A percentile compares a stretch with the other conserved stretches of the same genome.
These are phyloP conservation scores for Prionailurus viverrinus DNA, from an alignment of 2,113 vertebrate genomes.

Conservation along the genomic window DNA sequence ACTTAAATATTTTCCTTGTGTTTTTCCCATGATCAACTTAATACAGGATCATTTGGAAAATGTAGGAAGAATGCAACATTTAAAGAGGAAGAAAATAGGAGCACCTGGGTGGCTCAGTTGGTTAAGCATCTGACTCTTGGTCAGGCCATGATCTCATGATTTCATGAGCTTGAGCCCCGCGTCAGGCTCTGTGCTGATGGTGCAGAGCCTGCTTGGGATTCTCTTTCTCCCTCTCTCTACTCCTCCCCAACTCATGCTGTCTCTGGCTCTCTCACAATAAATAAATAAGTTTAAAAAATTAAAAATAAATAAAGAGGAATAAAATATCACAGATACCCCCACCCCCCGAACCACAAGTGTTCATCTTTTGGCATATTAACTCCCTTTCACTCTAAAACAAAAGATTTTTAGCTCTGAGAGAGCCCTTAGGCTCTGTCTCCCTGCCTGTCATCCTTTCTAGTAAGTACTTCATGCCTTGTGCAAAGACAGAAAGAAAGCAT, in stretches of 20 bases:
- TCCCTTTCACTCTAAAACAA: slow-evolving; percentile 23
- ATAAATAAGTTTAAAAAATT: no score
- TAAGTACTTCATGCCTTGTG: not conserved
- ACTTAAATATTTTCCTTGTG: not conserved
- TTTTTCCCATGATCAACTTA: not conserved
- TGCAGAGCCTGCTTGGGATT: no score
- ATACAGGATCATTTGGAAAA: not conserved
- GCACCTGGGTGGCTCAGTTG: no score
- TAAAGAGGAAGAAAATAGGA: not conserved
- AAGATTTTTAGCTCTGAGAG: not conserved
- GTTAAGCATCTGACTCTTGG: no score
- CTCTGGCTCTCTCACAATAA: no score
- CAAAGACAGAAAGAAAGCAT: not conserved
- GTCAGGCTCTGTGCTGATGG: no score
- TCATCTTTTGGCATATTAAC: not conserved
- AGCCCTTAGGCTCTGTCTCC: not conserved
- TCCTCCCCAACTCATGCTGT: no score
- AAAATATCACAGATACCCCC: not conserved
- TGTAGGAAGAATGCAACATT: not conserved
- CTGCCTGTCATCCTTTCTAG: not conserved
- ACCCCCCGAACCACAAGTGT: not conserved
- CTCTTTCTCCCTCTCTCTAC: no score
- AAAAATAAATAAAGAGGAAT: not conserved
- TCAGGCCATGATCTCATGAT: no score
- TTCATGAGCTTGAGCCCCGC: no score